Conservation (phyloP, 2,888 invertebrate genomes). For the Cerceris rybyensis region DNA sequence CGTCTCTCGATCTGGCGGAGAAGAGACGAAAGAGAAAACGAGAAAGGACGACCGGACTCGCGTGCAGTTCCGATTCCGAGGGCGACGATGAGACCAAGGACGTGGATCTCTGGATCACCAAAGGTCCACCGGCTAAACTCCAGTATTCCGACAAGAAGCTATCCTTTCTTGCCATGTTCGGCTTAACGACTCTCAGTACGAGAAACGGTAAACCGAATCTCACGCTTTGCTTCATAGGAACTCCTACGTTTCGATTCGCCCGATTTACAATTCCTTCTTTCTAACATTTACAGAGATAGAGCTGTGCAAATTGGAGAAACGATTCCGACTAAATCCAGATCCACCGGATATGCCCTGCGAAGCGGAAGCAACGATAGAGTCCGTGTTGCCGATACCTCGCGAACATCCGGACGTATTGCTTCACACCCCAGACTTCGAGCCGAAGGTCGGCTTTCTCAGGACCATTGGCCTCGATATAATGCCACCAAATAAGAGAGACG, state of each 20-base stretch:
- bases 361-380: slow-evolving; percentile 76
- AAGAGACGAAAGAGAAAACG: slow-evolving; percentile 83
- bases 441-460: slow-evolving; percentile 85
- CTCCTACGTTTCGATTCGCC: neutral
- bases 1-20: slow-evolving; percentile 84
- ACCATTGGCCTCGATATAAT: slow-evolving; percentile 84
- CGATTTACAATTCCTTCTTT: slow-evolving; percentile 7
- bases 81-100: slow-evolving; percentile 82
- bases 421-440: slow-evolving; percentile 82
- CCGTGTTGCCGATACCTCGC: slow-evolving; percentile 83
- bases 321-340: slow-evolving; percentile 83
- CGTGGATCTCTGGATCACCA: slow-evolving; percentile 84
- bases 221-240: slow-evolving; percentile 2
- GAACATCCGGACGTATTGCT: slow-evolving; percentile 82
- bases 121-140: slow-evolving; percentile 83
- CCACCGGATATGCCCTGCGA: slow-evolving; percentile 82
- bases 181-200: slow-evolving; percentile 84
- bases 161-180: slow-evolving; percentile 85
- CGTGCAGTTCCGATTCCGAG: slow-evolving; percentile 83
- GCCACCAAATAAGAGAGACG: slow-evolving; percentile 84
- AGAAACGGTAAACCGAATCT: slow-evolving; percentile 84
- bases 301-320: slow-evolving; percentile 85
- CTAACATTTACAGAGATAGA: slow-evolving; percentile 82
- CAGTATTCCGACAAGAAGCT: slow-evolving; percentile 83
- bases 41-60: slow-evolving; percentile 64